Base-by-base conservation (phyloP, 1,140 invertebrate species). In the Megalopta genalis region DNA sequence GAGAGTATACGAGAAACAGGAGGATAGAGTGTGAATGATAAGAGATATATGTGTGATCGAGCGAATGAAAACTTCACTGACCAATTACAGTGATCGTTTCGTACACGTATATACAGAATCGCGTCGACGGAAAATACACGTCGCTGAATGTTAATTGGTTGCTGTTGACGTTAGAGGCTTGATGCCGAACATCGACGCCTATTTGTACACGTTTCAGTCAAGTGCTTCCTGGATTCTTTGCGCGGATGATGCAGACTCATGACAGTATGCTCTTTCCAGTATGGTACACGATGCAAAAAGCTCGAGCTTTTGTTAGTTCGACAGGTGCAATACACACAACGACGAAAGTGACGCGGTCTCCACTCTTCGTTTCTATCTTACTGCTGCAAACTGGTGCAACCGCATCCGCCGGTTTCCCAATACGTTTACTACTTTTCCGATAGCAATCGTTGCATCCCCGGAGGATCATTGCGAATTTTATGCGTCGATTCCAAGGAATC, bases 261-360 rank as follows among this genome's bases (percentile, higher is more conserved):
- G 72, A 37, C 32, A 77, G 7, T 57, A 71, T 81, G 66, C 52
- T n/a, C n/a, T 82, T 74, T 85, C 54, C 68, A 72, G 14, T 18
- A 46, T 74, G 69, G 59, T 64, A 69, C 79, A 84, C 82, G 82
- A 87, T 84, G 83, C 73, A 85, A 64, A 32, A 87, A 85, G 74
- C 69, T 74, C 72, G 70, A 84, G 57, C 75, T 87, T 65, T 75
- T 79, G 86, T 87, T 87, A 86, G 82, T 86, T 84, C 65, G 39
- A 81, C 52, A 74, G 67, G 71, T 87, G 82, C 85, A 83, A 86
- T 69, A 85, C 80, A 76, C 78, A 85, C 72, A 81, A n/a, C 62
- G 82, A 83, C 77, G 69, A 80, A 59, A 57, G 39, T 54, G 39
- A 46, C 62, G 70, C 37, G 71, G 59, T 54, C n/a, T 79, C 64